Conservation (phyloP, 2,113 vertebrate species). For the Heptranchias perlo region DNA sequence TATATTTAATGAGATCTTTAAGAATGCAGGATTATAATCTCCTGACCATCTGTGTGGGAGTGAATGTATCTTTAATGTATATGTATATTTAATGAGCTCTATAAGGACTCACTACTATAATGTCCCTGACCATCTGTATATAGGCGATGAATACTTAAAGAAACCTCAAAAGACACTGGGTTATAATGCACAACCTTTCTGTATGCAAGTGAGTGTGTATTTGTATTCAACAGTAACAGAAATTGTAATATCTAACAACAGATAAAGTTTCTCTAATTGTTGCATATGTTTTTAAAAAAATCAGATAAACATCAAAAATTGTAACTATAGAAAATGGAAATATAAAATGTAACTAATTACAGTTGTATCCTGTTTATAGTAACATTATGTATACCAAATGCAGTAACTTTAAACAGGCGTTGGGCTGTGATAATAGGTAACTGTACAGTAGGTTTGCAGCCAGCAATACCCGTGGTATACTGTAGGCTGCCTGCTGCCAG, state of each 20-base stretch:
- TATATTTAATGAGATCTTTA: not conserved
- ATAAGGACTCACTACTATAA: not conserved
- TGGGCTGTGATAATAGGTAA: not conserved
- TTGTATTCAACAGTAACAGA: not conserved
- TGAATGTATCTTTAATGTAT: constrained; percentile 29
- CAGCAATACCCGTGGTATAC: not conserved
- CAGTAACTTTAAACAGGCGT: not conserved
- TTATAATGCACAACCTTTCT: not conserved
- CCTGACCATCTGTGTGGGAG: constrained; percentile 13
- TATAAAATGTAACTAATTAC: not conserved
- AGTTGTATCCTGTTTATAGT: no score
- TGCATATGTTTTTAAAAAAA: not conserved
- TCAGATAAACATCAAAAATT: not conserved
- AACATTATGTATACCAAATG: not conserved
- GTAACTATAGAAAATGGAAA: not conserved
- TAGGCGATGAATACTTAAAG: not conserved
- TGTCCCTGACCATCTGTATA: constrained; percentile 14
- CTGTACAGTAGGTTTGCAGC: not conserved
- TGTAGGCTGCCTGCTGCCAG: not conserved
- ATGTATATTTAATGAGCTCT: constrained; percentile 19
- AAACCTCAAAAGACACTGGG: not conserved
- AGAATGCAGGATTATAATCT: not conserved
- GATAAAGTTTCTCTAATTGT: not conserved
- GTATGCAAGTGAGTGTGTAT: not conserved
- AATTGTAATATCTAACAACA: not conserved